phyloP scores from a whole-genome alignment of 2,888 invertebrate species.

The Caprella mutica region DNA sequence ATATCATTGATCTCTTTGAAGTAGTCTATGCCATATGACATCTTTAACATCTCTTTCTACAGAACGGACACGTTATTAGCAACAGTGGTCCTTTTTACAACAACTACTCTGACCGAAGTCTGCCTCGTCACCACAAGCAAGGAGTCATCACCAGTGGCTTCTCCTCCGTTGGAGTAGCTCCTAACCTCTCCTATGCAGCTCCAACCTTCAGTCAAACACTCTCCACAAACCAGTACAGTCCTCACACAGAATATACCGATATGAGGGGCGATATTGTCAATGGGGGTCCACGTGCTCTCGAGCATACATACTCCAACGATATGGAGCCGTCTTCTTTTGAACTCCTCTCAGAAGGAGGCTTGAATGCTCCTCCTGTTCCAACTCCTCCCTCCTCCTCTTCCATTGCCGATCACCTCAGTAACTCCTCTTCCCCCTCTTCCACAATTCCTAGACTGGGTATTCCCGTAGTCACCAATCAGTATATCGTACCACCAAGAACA shows the following conservation, averaged over 20 bases:
- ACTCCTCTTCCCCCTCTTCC: neutral
- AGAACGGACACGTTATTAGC: conserved; percentile 29
- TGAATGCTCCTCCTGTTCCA: conserved; percentile 8
- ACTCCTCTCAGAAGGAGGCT: conserved; percentile 14
- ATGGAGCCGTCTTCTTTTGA: conserved; percentile 12
- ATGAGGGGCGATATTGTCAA: too few relatives aligned
- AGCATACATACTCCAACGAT: conserved; percentile 17
- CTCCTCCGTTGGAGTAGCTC: neutral
- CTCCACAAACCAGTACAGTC: conserved; percentile 14
- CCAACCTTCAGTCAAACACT: conserved; percentile 13
- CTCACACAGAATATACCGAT: conserved; percentile 20
- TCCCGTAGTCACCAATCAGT: conserved; percentile 32
- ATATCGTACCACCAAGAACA: conserved; percentile 31
- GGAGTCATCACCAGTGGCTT: conserved; percentile 2
- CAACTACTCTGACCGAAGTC: conserved; percentile 28
- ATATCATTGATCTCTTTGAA: too few relatives aligned
- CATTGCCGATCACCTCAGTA: neutral
- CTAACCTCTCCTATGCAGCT: neutral
- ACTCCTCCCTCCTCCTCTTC: conserved; percentile 18
- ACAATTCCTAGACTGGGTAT: conserved; percentile 30
- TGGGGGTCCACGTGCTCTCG: conserved; percentile 14
- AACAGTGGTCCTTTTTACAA: conserved; percentile 18
- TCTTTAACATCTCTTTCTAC: too few relatives aligned
- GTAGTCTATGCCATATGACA: too few relatives aligned
- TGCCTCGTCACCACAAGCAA: neutral